These are phyloP conservation scores for Sceloporus tristichus DNA, from an alignment of 2,113 vertebrate species.

Conservation along the genomic window DNA sequence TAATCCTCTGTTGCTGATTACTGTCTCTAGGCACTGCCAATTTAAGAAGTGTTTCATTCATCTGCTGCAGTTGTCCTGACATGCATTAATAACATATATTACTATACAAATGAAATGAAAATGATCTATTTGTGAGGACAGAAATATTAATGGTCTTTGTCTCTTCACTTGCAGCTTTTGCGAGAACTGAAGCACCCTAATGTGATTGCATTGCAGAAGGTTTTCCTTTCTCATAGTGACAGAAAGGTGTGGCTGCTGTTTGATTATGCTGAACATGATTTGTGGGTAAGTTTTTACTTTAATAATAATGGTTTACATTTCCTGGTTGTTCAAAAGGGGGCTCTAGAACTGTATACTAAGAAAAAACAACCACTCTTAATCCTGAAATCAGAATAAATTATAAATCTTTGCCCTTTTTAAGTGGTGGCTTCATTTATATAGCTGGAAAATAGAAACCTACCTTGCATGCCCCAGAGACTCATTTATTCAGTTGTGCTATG, in stretches of 20 bases:
- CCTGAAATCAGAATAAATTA: slow-evolving; percentile 10
- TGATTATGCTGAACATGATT: slow-evolving; percentile 92
- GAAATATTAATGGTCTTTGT: slow-evolving; percentile 45
- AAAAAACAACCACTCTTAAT: neutral
- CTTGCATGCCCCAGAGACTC: neutral
- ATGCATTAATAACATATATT: too few relatives aligned
- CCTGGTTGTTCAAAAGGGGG: neutral
- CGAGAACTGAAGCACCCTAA: slow-evolving; percentile 92
- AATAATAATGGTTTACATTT: slow-evolving; percentile 5
- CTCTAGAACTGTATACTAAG: neutral
- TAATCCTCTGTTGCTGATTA: neutral
- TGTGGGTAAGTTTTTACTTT: slow-evolving; percentile 84
- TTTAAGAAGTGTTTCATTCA: neutral
- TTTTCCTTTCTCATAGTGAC: slow-evolving; percentile 93
- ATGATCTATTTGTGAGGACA: slow-evolving; percentile 20
- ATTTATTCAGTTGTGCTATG: neutral
- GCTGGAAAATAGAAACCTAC: neutral
- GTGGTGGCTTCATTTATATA: slow-evolving; percentile 1
- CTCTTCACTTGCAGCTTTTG: slow-evolving; percentile 83
- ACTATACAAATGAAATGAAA: neutral
- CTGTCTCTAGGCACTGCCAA: neutral
- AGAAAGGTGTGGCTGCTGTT: slow-evolving; percentile 93
- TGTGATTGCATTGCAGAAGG: slow-evolving; percentile 91
- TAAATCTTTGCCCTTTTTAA: neutral
- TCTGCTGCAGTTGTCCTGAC: neutral